phyloP scores from a whole-genome alignment of 1,140 invertebrate species.

The Drosophila fuyamai region DNA sequence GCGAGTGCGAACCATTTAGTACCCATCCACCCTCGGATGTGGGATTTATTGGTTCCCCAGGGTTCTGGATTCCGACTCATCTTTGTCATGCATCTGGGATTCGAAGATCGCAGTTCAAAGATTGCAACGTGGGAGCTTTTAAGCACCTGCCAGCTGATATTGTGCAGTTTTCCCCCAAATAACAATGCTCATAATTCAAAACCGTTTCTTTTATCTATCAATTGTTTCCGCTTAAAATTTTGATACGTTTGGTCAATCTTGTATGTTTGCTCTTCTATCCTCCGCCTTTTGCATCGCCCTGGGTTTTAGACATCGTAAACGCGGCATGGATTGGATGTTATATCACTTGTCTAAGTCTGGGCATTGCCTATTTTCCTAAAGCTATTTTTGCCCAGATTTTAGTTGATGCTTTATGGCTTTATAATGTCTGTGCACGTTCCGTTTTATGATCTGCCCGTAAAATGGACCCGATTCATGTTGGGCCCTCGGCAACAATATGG shows the following conservation, averaged over 20 bases:
- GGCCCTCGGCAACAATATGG: constrained; percentile 44
- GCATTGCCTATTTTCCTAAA: constrained; percentile 12
- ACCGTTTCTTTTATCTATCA: constrained; percentile 15
- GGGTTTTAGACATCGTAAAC: constrained; percentile 28
- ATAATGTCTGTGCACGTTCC: constrained; percentile 65
- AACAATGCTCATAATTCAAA: constrained; percentile 29
- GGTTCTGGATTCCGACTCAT: background rate
- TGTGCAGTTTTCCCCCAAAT: constrained; percentile 52
- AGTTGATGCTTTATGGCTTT: constrained; percentile 77
- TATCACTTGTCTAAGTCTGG: constrained; percentile 23
- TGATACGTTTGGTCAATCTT: constrained; percentile 11
- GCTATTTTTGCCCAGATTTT: constrained; percentile 69
- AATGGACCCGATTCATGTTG: constrained; percentile 60
- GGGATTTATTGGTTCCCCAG: constrained; percentile 46
- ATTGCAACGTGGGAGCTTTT: constrained; percentile 40
- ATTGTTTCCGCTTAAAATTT: constrained; percentile 13
- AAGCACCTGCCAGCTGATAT: constrained; percentile 61
- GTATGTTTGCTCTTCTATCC: background rate
- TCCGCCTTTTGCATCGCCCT: background rate
- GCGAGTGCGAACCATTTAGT: background rate
- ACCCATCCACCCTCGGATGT: constrained; percentile 25
- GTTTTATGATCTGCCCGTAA: constrained; percentile 73
- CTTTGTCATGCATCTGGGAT: constrained; percentile 24
- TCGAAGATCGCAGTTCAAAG: constrained; percentile 18
- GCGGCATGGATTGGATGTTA: constrained; percentile 11